phyloP scores from a whole-genome alignment of 1,140 invertebrate species.

The Drosophila santomea region DNA sequence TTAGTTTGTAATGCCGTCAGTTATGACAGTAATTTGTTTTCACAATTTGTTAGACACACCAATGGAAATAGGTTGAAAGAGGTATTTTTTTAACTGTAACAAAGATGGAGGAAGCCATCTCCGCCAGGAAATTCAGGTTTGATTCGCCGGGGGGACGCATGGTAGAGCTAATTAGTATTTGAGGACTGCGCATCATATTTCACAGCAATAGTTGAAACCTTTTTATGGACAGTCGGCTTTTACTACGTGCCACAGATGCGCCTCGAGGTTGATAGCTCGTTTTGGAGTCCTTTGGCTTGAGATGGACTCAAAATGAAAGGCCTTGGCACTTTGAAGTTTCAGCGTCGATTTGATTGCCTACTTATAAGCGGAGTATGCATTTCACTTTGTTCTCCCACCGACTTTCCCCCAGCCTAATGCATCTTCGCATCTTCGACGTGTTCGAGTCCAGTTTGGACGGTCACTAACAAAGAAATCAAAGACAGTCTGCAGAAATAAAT shows the following conservation, averaged over 20 bases:
- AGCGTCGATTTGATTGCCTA: slow-evolving; percentile 62
- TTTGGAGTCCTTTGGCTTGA: slow-evolving; percentile 69
- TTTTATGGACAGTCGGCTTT: slow-evolving; percentile 74
- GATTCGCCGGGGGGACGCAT: slow-evolving; percentile 42
- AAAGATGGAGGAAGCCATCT: slow-evolving; percentile 14
- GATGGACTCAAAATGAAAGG: slow-evolving; percentile 63
- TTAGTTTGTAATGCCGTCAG: slow-evolving; percentile 80
- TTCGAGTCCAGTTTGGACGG: slow-evolving; percentile 18
- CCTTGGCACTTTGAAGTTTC: slow-evolving; percentile 66
- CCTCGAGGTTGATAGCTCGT: slow-evolving; percentile 63
- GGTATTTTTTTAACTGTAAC: slow-evolving; percentile 6
- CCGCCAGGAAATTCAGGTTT: slow-evolving; percentile 20
- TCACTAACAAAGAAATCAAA: slow-evolving; percentile 80
- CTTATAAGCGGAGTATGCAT: slow-evolving; percentile 62
- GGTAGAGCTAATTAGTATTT: slow-evolving; percentile 67
- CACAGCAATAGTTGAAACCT: slow-evolving; percentile 71
- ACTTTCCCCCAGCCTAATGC: slow-evolving; percentile 59
- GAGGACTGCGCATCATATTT: slow-evolving; percentile 70
- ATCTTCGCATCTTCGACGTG: slow-evolving; percentile 3
- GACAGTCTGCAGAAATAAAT: slow-evolving; percentile 80
- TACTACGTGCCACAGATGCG: slow-evolving; percentile 69
- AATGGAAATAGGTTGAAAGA: slow-evolving; percentile 32
- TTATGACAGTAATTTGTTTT: slow-evolving; percentile 83
- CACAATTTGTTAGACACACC: slow-evolving; percentile 71
- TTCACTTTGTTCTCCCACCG: slow-evolving; percentile 61